A percentile compares a stretch with the other conserved stretches of the same genome.
These are phyloP conservation scores for Ciconia boyciana DNA, from an alignment of 2,113 vertebrate genomes.

Conservation along the genomic window DNA sequence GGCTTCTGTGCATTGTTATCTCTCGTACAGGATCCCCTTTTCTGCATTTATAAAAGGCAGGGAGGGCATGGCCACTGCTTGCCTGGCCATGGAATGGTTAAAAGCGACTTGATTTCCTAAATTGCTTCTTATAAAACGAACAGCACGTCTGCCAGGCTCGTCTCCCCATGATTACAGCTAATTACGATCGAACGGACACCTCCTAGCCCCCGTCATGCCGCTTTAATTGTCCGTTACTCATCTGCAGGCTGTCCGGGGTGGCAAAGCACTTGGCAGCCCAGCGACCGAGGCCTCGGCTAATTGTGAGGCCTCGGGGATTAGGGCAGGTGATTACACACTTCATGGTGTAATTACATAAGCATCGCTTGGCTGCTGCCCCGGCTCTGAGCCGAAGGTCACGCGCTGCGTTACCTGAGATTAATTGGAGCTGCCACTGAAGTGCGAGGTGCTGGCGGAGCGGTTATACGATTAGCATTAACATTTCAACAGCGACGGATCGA, in stretches of 20 bases:
- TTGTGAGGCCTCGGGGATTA: slow-evolving; percentile 91
- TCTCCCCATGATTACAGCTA: slow-evolving; percentile 91
- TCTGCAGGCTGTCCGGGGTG: slow-evolving; percentile 80
- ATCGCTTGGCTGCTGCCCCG: slow-evolving; percentile 87
- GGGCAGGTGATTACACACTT: slow-evolving; percentile 93
- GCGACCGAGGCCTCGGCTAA: slow-evolving; percentile 84
- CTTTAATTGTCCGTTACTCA: slow-evolving; percentile 95
- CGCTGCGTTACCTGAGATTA: slow-evolving; percentile 94
- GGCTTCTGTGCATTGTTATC: rapidly evolving
- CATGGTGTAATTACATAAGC: slow-evolving; percentile 97
- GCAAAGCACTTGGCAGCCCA: slow-evolving; percentile 78
- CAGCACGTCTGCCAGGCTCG: slow-evolving; percentile 75
- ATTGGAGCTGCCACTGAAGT: slow-evolving; percentile 95
- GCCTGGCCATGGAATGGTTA: slow-evolving; percentile 64
- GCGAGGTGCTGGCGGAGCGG: slow-evolving; percentile 82
- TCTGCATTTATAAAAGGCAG: rapidly evolving
- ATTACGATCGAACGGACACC: slow-evolving; percentile 91
- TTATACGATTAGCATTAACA: slow-evolving; percentile 96
- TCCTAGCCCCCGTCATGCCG: slow-evolving; percentile 82
- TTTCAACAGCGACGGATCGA: slow-evolving; percentile 85
- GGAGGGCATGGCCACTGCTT: neutral
- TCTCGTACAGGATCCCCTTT: neutral
- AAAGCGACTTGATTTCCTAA: slow-evolving; percentile 81
- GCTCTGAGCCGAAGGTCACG: slow-evolving; percentile 88
- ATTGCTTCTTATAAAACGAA: slow-evolving; percentile 84